Conservation (phyloP, 2,888 invertebrate species). For the Plutella xylostella region DNA sequence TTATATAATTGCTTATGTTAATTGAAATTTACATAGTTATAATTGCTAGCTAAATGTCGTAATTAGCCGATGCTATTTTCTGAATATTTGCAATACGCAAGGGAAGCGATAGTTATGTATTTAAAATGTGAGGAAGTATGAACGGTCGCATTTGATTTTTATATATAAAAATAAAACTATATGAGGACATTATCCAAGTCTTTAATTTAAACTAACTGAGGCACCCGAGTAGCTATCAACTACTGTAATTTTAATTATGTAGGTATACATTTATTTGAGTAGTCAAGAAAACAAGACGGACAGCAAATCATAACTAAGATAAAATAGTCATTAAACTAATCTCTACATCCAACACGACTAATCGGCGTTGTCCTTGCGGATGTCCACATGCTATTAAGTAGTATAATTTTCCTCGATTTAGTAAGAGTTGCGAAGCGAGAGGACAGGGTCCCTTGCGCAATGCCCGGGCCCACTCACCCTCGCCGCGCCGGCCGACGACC, state of each 20-base stretch:
- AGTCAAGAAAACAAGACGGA: too few relatives aligned
- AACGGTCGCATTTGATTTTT: conserved; percentile 63
- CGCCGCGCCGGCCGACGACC: conserved; percentile 12
- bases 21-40: conserved; percentile 52
- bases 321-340: too few relatives aligned
- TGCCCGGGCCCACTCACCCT: conserved; percentile 20
- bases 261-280: too few relatives aligned
- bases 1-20: conserved; percentile 50
- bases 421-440: too few relatives aligned
- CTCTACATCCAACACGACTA: too few relatives aligned
- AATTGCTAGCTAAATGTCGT: conserved; percentile 63
- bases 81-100: conserved; percentile 60
- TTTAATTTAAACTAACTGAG: too few relatives aligned
- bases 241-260: too few relatives aligned
- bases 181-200: conserved; percentile 39
- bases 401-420: too few relatives aligned
- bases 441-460: conserved; percentile 15
- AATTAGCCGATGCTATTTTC: conserved; percentile 68
- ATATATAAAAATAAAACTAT: conserved; percentile 63
- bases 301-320: too few relatives aligned
- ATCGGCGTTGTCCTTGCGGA: too few relatives aligned
- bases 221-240: too few relatives aligned
- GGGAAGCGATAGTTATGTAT: conserved; percentile 51
- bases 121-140: conserved; percentile 60
- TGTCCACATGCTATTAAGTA: too few relatives aligned